phyloP scores from a whole-genome alignment of 2,113 vertebrate genomes.

The Pseudopodoces humilis region DNA sequence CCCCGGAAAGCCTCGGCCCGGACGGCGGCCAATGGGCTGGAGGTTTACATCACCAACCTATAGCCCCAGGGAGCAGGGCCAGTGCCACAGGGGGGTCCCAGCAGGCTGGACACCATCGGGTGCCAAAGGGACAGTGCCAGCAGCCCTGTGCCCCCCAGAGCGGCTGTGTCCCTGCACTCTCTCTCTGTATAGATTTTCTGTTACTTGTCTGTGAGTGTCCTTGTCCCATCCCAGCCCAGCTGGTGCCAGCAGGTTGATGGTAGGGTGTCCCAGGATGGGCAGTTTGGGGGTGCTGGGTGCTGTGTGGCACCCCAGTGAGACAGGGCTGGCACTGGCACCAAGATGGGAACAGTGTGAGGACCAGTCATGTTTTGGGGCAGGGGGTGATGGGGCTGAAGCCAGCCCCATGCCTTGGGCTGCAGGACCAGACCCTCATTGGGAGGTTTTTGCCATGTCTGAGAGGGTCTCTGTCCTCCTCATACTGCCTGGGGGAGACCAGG shows the following conservation, averaged over 20 bases:
- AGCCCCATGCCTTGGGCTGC: not conserved
- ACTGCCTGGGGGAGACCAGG: not conserved
- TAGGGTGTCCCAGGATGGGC: not conserved
- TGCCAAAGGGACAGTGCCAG: not conserved
- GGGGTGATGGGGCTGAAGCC: not conserved
- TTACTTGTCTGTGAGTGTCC: not conserved
- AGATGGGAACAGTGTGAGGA: not conserved
- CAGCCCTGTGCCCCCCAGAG: fast-evolving
- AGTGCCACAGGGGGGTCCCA: not conserved
- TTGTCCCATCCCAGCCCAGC: not conserved
- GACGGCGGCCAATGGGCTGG: not conserved
- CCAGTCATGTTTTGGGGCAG: fast-evolving
- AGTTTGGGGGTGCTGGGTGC: not conserved
- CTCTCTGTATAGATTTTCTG: not conserved
- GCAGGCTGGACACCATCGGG: fast-evolving
- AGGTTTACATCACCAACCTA: slow-evolving; percentile 59
- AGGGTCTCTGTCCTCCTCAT: not conserved
- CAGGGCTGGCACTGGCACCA: not conserved
- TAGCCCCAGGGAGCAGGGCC: not conserved
- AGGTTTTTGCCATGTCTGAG: not conserved
- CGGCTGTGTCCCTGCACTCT: fast-evolving
- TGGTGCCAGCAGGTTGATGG: not conserved
- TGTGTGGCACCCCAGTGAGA: not conserved
- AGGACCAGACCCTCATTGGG: not conserved
- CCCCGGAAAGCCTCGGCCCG: not conserved